A percentile compares a stretch with the other conserved stretches of the same genome.
Evolutionary conservation across 2,113 vertebrate species (phyloP).

Genomic region (Promerops cafer): DNA sequence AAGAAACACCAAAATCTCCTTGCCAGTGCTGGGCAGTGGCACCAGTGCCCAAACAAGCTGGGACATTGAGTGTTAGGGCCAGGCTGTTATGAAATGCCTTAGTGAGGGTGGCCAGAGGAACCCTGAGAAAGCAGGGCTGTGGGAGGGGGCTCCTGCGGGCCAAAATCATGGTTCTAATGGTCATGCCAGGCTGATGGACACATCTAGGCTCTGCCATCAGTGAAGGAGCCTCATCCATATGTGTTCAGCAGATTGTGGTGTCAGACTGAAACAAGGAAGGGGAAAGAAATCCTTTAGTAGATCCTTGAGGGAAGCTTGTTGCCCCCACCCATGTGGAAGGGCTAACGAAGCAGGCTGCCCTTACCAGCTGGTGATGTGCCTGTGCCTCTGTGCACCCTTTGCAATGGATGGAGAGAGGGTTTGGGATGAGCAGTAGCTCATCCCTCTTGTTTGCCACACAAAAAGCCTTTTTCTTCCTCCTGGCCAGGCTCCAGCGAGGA

Average conservation of each 20-base stretch:
- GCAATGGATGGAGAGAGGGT: not conserved
- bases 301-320: not conserved
- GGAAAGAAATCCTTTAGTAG: not conserved
- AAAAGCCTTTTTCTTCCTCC: slow-evolving; percentile 45
- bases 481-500: not conserved
- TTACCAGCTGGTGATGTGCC: not conserved
- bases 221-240: not conserved
- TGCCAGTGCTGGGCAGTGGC: not conserved
- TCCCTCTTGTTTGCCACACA: slow-evolving; percentile 17
- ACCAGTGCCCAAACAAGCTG: accelerated
- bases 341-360: not conserved
- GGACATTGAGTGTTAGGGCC: not conserved
- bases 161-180: not conserved
- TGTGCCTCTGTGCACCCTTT: not conserved
- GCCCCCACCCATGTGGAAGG: not conserved
- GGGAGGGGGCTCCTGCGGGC: not conserved
- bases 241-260: not conserved
- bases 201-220: not conserved
- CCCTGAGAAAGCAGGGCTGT: not conserved
- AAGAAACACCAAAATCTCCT: not conserved
- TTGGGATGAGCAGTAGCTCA: not conserved
- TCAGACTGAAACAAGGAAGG: not conserved
- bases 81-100: not conserved
- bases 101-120: not conserved
- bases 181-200: not conserved